Evolutionary conservation across 1,140 invertebrate genomes (phyloP).

Genomic region (Homalodisca vitripennis): DNA sequence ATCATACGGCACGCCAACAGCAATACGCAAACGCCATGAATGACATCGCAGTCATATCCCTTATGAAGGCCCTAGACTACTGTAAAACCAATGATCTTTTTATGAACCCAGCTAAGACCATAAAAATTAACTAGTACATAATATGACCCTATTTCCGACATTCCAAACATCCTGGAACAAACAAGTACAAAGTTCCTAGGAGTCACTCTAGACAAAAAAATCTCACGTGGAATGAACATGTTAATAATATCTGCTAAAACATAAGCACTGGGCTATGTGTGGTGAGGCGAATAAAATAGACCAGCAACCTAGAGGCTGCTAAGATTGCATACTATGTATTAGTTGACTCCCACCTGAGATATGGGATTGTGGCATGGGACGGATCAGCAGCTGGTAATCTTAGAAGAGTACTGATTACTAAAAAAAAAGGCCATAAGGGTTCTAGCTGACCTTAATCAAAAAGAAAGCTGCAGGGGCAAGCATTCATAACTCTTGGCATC

Average conservation of each 20-base stretch:
- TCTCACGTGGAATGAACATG: too few relatives aligned
- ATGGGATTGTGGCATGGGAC: too few relatives aligned
- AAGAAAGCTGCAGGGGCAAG: neutral
- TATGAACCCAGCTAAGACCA: neutral
- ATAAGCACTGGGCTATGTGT: neutral
- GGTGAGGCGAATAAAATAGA: too few relatives aligned
- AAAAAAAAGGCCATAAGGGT: neutral
- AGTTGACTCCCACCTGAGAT: too few relatives aligned
- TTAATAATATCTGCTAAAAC: too few relatives aligned
- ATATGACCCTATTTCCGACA: neutral
- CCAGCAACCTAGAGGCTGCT: too few relatives aligned
- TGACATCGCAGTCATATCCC: neutral
- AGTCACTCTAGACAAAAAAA: too few relatives aligned
- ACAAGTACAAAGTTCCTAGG: neutral
- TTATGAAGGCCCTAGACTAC: neutral
- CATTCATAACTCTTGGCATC: neutral
- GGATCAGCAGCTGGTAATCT: neutral
- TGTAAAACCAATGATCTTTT: neutral
- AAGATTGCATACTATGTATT: neutral
- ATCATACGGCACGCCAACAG: neutral
- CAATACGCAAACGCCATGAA: neutral
- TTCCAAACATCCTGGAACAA: neutral
- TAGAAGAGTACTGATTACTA: neutral
- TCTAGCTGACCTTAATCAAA: too few relatives aligned
- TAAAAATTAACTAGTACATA: neutral